Base-by-base conservation (phyloP, 2,113 vertebrate species). In the Himantopus leucocephalus region DNA sequence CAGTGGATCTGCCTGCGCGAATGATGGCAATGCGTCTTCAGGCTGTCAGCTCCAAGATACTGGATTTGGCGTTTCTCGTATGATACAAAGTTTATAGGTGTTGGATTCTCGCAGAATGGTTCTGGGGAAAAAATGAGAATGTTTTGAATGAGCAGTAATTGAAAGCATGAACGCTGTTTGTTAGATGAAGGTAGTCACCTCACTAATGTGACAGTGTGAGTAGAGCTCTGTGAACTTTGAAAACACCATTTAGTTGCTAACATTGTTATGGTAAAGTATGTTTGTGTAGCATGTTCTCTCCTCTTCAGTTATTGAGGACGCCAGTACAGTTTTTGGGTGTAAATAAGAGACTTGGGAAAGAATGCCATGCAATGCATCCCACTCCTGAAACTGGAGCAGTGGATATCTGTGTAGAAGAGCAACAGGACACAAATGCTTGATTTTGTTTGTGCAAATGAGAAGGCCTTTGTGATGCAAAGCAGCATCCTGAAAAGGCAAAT, bases 401-500 rank as follows among this genome's bases (percentile, higher is more conserved):
- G 87, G 86, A 58, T 97, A 92, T 89, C 97, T 97, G 80, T 81
- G 94, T 95, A 90, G 94, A 84, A 66, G 82, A 94, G 72, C 72
- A 94, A 79, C 93, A 94, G 45, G 68, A 90, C 88, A 97, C 89
- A 94, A 96, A 96, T 70, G 80, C 92, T 96, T 82, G 88, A 92
- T 98, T 98, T 98, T 94, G 87, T 93, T 97, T 97, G 93, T 98
- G 97, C 64, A 97, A 91, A 96, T 93, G 92, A 97, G 94, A 94
- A 45, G 60, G 68, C 45, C 90, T 96, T 98, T 98, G 91, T 98
- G 71, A 98, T 98, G 96, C 94, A 98, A 97, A 97, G 77, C 94
- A 97, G 82, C 91, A 91, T 91, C 79, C 94, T 96, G 92, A 79
- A 93, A 97, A 96, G 94, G 94, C 77, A 93, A 96, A 95, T 90